Evolutionary conservation across 1,140 invertebrate species (phyloP), one percentile per base, ranked within the genome.

Genomic region (Philaenus spumarius): DNA sequence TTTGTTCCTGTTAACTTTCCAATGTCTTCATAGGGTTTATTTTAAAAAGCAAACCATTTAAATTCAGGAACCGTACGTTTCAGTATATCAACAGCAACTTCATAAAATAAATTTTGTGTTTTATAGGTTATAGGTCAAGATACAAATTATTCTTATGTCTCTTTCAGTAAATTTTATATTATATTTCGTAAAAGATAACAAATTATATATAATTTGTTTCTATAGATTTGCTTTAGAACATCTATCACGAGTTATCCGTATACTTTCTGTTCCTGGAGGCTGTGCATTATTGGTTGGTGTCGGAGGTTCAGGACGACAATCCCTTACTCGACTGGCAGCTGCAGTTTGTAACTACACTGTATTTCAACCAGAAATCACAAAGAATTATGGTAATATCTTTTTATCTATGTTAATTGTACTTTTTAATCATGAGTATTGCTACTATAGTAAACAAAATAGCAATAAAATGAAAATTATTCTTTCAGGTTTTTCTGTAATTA

Each of bases 291-390:
- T 93, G 63, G 82, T 92, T 34, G 93, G 94, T 2, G 82, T 95
- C 37, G 89, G 91, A 24, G 93, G 93, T 12, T 93, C 88, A 15
- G 94, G 93, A 1, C 76, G 93, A 39, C 90, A 94, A 70, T 92
- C 90, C 17, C 71, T 94, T 14, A 89, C 90, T 0, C 82, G 82
- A 65, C 75, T 96, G 42, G 79, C 82, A 2, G 82, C 84, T 14
- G 82, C 80, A 43, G 89, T 95, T 71, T 78, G 81, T 7, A 83
- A 83, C 30, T 84, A 86, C 63, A 77, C 77, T 37, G 73, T 94
- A 14, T 93, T 90, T 71, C 88, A 93, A 73, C 90, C 92, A 11
- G 89, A 95, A 72, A 93, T 94, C 2, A 88, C 87, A 0, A 92
- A 90, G 69, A 80, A 82, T 58, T 95, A 96, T 69, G 83, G 82